Evolutionary conservation across 2,113 vertebrate genomes (phyloP), one percentile per base, ranked within the genome.

Genomic region (Trinectes maculatus): DNA sequence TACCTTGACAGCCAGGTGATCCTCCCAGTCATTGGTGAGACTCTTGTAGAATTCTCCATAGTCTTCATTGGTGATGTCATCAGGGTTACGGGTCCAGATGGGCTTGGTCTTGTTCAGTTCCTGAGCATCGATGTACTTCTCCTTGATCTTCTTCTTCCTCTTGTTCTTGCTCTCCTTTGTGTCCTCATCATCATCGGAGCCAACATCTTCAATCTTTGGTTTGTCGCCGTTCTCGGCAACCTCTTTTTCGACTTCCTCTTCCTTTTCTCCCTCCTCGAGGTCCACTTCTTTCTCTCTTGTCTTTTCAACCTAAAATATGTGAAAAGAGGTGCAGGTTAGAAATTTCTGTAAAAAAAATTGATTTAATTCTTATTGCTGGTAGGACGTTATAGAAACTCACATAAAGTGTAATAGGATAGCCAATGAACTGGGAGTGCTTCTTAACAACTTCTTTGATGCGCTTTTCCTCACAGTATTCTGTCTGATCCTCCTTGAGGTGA

Each of bases 11-110:
- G 93, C 93, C 54, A 93, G 77, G 51, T 94, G 93, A 66, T 94
- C 93, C 65, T 94, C 93, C 93, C 93, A 94, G 73, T 94, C 93
- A 1, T 94, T 94, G 74, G 93, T 98, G 2, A 99, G 83, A 73
- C 97, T 99, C 91, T 99, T 99, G 77, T 99, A 98, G 79, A 99
- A 99, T 16, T 99, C 96, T 0, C 96, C 96, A 0, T 98, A 99
- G 43, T 99, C 96, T 2, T 98, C 96, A 8, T 95, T 98, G 13
- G 95, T 96, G 54, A 99, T 99, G 59, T 99, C 96, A 43, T 99
- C 97, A 0, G 96, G 95, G 49, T 99, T 98, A 31, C 98, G 91
- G 74, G 96, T 99, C 96, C 97, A 99, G 43, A 99, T 94, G 37
- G 93, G 93, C 51, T 94, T 94, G 24, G 92, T 94, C 78, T 94